These are phyloP conservation scores for Takifugu bimaculatus DNA, from an alignment of 2,113 vertebrate species.

Conservation along the genomic window DNA sequence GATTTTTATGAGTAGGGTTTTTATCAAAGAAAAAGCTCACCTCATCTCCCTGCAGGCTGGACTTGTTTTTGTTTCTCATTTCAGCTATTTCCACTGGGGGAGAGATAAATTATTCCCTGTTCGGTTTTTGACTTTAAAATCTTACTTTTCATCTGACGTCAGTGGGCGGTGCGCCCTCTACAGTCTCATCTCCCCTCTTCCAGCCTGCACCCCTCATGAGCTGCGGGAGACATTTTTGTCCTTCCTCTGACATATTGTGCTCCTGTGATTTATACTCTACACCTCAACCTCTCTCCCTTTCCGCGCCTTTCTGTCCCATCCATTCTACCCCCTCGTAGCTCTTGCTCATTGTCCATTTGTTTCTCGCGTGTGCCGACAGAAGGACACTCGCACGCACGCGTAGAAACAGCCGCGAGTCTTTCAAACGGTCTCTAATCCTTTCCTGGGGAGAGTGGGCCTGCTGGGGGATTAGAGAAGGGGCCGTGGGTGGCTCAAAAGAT, in stretches of 20 bases:
- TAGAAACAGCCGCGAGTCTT: conserved; percentile 31
- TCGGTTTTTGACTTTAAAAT: neutral
- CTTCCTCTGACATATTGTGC: conserved; percentile 59
- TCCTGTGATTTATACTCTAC: conserved; percentile 66
- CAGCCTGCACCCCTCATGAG: conserved; percentile 33
- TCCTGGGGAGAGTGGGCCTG: conserved; percentile 53
- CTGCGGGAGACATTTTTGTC: conserved; percentile 61
- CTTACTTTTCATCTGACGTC: neutral
- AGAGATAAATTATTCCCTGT: neutral
- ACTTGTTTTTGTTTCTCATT: neutral
- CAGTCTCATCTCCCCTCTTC: conserved; percentile 27
- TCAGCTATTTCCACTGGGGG: neutral
- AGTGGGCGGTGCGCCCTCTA: neutral
- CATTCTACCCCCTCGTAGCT: conserved; percentile 38
- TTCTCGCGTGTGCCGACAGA: conserved; percentile 12
- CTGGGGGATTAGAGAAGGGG: conserved; percentile 53
- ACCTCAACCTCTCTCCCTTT: conserved; percentile 35
- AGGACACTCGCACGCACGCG: conserved; percentile 1
- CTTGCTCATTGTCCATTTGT: conserved; percentile 47
- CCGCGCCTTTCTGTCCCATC: conserved; percentile 38
- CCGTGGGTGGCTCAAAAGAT: conserved; percentile 52
- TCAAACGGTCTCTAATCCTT: conserved; percentile 58
- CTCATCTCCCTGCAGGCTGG: neutral
- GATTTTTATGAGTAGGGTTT: no score
- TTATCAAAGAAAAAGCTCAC: neutral